phyloP scores from a whole-genome alignment of 1,140 invertebrate genomes.

The Drosophila tsacasi region DNA sequence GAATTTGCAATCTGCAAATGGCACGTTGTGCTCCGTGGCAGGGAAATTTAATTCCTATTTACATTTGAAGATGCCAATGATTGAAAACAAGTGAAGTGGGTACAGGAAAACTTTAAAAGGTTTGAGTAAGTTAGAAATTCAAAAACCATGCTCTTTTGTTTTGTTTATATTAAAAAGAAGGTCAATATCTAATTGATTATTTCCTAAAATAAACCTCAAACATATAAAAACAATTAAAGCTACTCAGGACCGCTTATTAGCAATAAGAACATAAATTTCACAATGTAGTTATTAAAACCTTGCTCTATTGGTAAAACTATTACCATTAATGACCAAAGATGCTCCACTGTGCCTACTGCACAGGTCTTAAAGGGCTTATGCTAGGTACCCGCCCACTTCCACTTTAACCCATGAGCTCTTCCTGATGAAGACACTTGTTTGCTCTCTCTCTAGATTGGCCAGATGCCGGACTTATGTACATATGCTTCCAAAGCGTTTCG shows the following conservation, averaged over 20 bases:
- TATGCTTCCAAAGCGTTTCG: slow-evolving; percentile 42
- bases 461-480: slow-evolving; percentile 18
- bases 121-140: not conserved
- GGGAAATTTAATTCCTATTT: slow-evolving; percentile 19
- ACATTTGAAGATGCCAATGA: slow-evolving; percentile 2
- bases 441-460: not conserved
- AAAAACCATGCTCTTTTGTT: not conserved
- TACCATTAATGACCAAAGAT: too few relatives aligned
- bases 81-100: not conserved
- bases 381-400: slow-evolving; percentile 13
- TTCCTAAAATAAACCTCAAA: not conserved
- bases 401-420: slow-evolving; percentile 6
- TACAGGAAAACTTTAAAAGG: not conserved
- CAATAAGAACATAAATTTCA: not conserved
- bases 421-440: slow-evolving; percentile 36
- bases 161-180: not conserved
- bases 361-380: slow-evolving; percentile 14
- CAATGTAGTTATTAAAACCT: not conserved
- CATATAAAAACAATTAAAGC: not conserved
- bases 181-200: not conserved
- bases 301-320: not conserved
- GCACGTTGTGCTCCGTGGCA: slow-evolving; percentile 45
- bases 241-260: not conserved
- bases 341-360: not conserved
- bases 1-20: slow-evolving; percentile 10